Evolutionary conservation across 2,797 vertebrate genomes (phyloP).

Genomic region (Decapterus maruadsi): DNA sequence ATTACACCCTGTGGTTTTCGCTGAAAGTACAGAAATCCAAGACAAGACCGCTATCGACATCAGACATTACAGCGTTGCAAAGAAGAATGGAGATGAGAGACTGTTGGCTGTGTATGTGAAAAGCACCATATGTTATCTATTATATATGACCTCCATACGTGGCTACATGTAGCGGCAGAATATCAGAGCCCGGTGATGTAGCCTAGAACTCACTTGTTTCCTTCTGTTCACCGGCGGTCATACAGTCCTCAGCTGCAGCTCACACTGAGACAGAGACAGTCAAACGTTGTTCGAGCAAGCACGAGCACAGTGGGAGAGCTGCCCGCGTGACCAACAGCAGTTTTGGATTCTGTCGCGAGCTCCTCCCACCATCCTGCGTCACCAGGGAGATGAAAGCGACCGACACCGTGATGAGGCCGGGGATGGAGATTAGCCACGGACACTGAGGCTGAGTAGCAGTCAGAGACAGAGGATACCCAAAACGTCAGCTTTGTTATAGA

Average conservation of each 20-base stretch:
- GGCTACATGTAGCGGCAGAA: neutral
- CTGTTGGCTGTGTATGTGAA: neutral
- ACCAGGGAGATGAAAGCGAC: neutral
- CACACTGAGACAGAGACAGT: too few relatives aligned
- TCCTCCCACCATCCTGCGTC: constrained; percentile 31
- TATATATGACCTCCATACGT: neutral
- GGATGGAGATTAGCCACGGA: neutral
- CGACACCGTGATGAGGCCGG: neutral
- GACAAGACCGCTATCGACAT: neutral
- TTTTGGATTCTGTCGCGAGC: constrained; percentile 2
- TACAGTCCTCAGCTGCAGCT: too few relatives aligned
- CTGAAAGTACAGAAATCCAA: neutral
- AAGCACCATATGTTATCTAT: neutral
- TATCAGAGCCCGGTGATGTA: neutral
- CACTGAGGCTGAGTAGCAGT: neutral
- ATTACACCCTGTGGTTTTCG: neutral
- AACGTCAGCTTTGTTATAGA: neutral
- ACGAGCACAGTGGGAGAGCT: neutral
- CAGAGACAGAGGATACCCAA: too few relatives aligned
- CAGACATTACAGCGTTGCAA: neutral
- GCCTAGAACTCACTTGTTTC: constrained; percentile 35
- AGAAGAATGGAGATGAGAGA: neutral
- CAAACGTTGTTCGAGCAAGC: too few relatives aligned
- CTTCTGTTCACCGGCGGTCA: neutral
- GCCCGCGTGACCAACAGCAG: constrained; percentile 10